Percentiles rank a stretch among this genome's conserved stretches.
Conservation (phyloP, 2,797 vertebrate genomes). For the Smutsia gigantea region DNA sequence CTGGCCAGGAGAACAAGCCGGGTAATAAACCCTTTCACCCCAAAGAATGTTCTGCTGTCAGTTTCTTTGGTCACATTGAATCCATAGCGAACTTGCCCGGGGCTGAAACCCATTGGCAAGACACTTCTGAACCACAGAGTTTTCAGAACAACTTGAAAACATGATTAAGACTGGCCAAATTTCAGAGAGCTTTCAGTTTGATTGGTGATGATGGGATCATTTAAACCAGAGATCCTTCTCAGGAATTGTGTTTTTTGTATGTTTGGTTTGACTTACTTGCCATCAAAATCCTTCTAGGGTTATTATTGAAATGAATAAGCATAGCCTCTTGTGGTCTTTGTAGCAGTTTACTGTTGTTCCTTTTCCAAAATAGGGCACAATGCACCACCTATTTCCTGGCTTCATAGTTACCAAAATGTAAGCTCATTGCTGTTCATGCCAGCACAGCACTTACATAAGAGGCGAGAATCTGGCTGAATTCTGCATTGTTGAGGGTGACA, state of each 20-base stretch:
- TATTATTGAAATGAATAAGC: background rate
- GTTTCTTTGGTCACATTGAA: too few species aligned
- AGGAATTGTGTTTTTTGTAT: background rate
- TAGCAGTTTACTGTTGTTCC: background rate
- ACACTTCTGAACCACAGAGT: background rate
- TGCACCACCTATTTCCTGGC: background rate
- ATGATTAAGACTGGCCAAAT: background rate
- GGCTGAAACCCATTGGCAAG: too few species aligned
- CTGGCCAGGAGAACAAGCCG: too few species aligned
- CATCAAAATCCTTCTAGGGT: background rate
- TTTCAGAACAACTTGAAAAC: slow-evolving; percentile 47
- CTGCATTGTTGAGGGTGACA: background rate
- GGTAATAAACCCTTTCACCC: too few species aligned
- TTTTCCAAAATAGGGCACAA: background rate
- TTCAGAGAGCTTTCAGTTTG: background rate
- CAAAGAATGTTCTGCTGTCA: too few species aligned
- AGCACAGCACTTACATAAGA: background rate
- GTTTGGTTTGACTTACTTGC: background rate
- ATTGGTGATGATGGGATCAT: background rate
- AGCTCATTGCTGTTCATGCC: background rate
- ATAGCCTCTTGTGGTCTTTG: background rate
- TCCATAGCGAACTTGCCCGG: too few species aligned
- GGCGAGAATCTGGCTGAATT: background rate
- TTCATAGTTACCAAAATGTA: background rate
- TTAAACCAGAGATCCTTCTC: background rate